phyloP scores from a whole-genome alignment of 2,888 invertebrate genomes.

The Aplocera efformata region DNA sequence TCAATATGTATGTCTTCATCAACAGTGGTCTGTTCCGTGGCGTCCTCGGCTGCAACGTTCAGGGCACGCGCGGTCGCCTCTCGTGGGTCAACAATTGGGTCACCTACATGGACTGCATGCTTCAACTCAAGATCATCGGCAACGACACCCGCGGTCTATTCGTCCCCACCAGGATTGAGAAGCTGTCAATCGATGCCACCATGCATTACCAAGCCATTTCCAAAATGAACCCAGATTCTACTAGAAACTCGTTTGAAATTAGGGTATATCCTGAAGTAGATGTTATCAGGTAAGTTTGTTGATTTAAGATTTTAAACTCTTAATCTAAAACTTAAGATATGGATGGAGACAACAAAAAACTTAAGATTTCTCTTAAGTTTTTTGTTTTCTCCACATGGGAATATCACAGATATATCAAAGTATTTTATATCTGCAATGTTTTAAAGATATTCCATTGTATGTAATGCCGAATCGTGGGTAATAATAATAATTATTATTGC shows the following conservation, averaged over 20 bases:
- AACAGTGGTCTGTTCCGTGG: slow-evolving; percentile 81
- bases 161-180: slow-evolving; percentile 88
- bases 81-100: slow-evolving; percentile 93
- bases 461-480: too few species aligned
- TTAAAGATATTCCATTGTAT: too few species aligned
- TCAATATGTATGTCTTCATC: slow-evolving; percentile 31
- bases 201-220: slow-evolving; percentile 79
- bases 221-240: slow-evolving; percentile 67
- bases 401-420: too few species aligned
- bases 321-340: too few species aligned
- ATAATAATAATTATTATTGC: slow-evolving; percentile 7
- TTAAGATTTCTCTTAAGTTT: too few species aligned
- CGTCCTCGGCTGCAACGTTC: slow-evolving; percentile 74
- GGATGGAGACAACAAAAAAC: too few species aligned
- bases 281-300: slow-evolving; percentile 62
- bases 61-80: slow-evolving; percentile 73
- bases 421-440: too few species aligned
- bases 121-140: slow-evolving; percentile 89
- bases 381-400: too few species aligned
- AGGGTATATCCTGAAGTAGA: slow-evolving; percentile 72
- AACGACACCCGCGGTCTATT: slow-evolving; percentile 85
- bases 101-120: slow-evolving; percentile 92
- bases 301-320: neutral
- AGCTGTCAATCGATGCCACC: slow-evolving; percentile 83
- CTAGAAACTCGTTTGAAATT: slow-evolving; percentile 65